Evolutionary conservation across 1,140 invertebrate genomes (phyloP).

Genomic region (Lordiphosa mommai): DNA sequence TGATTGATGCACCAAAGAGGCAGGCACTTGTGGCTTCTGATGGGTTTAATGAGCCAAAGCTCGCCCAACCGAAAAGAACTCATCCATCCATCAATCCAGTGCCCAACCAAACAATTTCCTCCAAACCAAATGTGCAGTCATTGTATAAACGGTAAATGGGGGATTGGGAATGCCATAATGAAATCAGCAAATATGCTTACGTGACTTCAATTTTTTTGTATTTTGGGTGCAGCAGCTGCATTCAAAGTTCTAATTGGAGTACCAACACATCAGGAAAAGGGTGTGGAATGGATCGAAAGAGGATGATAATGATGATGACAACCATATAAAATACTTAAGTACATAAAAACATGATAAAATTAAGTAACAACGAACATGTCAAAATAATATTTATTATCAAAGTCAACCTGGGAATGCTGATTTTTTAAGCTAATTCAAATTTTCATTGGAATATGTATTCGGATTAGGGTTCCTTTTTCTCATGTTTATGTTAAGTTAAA

Average conservation of each 20-base stretch:
- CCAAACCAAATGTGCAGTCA: conserved; percentile 28
- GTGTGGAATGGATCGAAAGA: not conserved
- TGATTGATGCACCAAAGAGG: conserved; percentile 1
- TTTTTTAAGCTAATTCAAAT: too few species aligned
- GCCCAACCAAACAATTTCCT: conserved; percentile 10
- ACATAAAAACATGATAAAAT: conserved; percentile 16
- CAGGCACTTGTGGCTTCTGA: not conserved
- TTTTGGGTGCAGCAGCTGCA: conserved; percentile 57
- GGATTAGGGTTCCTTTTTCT: too few species aligned
- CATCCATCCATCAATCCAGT: conserved; percentile 9
- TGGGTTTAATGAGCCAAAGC: not conserved
- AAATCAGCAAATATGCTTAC: conserved; percentile 72
- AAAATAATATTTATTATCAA: too few species aligned
- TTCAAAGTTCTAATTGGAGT: conserved; percentile 60
- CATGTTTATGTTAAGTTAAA: too few species aligned
- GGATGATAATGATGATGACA: conserved; percentile 4
- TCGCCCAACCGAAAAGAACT: conserved; percentile 37
- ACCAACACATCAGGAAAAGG: conserved; percentile 15
- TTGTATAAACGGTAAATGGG: conserved; percentile 35
- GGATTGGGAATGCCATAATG: conserved; percentile 53
- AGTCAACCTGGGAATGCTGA: too few species aligned
- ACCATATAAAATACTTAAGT: too few species aligned
- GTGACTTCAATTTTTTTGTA: conserved; percentile 57
- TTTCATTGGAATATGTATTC: too few species aligned
- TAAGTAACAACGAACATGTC: not conserved